phyloP scores from a whole-genome alignment of 2,888 invertebrate genomes.

The Lobophora halterata region DNA sequence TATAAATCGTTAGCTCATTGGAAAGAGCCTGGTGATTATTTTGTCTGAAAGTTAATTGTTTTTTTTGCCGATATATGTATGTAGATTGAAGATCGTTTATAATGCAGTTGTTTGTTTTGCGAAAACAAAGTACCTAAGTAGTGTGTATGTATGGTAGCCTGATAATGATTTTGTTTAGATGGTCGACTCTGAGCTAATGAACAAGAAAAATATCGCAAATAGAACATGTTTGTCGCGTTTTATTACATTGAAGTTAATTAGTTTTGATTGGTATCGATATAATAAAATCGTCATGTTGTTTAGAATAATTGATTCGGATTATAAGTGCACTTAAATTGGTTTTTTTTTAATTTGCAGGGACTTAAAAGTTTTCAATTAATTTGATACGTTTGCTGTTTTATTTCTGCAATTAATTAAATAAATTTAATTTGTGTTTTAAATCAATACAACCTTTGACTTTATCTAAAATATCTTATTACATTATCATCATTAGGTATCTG shows the following conservation, averaged over 20 bases:
- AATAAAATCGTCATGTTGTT: conserved; percentile 1
- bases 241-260: conserved; percentile 6
- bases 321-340: conserved; percentile 3
- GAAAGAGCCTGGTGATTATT: conserved; percentile 8
- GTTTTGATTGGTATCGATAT: conserved; percentile 11
- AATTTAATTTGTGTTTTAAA: too few relatives aligned
- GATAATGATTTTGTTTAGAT: conserved; percentile 15
- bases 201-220: conserved; percentile 1
- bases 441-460: too few relatives aligned
- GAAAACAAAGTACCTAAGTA: conserved; percentile 7
- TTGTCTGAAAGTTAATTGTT: conserved; percentile 20
- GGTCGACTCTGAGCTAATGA: conserved; percentile 2
- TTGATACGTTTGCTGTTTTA: too few relatives aligned
- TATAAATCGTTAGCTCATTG: conserved; percentile 19
- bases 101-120: conserved; percentile 15
- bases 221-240: conserved; percentile 6
- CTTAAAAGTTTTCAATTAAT: too few relatives aligned
- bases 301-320: conserved; percentile 7
- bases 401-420: too few relatives aligned
- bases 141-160: too few relatives aligned
- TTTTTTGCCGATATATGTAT: conserved; percentile 11
- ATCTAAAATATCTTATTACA: too few relatives aligned
- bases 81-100: conserved; percentile 2
- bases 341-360: conserved; percentile 1
- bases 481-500: too few relatives aligned